phyloP scores from a whole-genome alignment of 2,888 invertebrate genomes.

The Automeris io region DNA sequence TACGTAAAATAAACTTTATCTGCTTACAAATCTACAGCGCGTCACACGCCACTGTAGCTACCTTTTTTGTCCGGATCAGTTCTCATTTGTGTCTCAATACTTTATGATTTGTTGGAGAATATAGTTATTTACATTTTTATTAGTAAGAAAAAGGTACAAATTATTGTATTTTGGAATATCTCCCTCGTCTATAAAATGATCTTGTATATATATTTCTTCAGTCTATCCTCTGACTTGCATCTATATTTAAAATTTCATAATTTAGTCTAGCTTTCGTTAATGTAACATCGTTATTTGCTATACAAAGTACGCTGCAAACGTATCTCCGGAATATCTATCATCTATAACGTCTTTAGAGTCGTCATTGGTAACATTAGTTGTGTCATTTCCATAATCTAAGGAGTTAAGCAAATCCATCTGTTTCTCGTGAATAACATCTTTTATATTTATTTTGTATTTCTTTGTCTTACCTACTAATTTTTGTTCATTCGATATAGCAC shows the following conservation, averaged over 20 bases:
- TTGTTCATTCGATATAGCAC: slow-evolving; percentile 29
- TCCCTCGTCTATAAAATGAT: no score
- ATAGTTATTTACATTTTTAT: no score
- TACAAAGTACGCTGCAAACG: slow-evolving; percentile 31
- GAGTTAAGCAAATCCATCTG: slow-evolving; percentile 46
- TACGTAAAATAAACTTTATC: no score
- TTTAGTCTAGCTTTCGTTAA: slow-evolving; percentile 3
- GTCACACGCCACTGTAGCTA: no score
- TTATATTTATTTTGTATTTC: slow-evolving; percentile 18
- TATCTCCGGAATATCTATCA: slow-evolving; percentile 27
- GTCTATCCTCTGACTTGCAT: not conserved
- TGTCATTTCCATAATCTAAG: slow-evolving; percentile 48
- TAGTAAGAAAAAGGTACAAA: no score
- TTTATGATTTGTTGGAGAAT: no score
- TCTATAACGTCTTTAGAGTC: slow-evolving; percentile 32
- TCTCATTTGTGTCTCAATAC: no score
- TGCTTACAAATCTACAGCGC: no score
- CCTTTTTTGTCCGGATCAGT: no score
- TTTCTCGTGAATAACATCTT: slow-evolving; percentile 37
- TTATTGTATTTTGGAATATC: no score
- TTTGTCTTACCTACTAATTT: slow-evolving; percentile 17
- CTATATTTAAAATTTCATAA: not conserved
- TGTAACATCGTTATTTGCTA: no score
- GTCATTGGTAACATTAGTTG: slow-evolving; percentile 27
- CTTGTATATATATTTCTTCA: no score